Conservation (phyloP, 1,140 invertebrate species). For the Phthorimaea operculella region DNA sequence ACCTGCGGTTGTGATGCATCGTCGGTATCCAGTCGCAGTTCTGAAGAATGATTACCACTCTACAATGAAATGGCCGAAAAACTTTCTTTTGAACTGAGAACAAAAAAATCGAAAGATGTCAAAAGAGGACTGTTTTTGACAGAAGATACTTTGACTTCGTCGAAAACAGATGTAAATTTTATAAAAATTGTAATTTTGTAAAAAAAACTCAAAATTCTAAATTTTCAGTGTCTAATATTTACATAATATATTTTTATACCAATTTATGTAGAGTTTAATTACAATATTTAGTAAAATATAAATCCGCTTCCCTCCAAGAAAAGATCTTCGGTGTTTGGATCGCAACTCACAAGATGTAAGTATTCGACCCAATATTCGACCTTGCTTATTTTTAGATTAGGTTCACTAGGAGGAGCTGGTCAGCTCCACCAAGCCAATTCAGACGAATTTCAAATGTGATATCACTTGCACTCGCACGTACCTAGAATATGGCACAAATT, state of each 20-base stretch:
- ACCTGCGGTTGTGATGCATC: background rate
- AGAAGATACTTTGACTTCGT: constrained; percentile 31
- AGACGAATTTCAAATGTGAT: no score
- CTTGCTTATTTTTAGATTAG: no score
- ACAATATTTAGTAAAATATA: constrained; percentile 25
- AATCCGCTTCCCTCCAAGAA: constrained; percentile 22
- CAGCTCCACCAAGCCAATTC: no score
- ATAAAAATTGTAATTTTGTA: constrained; percentile 19
- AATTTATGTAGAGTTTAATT: constrained; percentile 10
- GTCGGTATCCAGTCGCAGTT: background rate
- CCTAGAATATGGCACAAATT: no score
- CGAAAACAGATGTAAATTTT: constrained; percentile 31
- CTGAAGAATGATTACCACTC: background rate
- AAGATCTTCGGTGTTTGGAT: constrained; percentile 9
- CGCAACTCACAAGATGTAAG: constrained; percentile 24
- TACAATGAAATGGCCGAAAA: background rate
- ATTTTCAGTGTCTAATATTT: constrained; percentile 30
- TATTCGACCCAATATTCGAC: constrained; percentile 5
- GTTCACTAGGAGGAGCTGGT: no score
- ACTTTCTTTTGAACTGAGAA: constrained; percentile 11
- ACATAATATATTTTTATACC: constrained; percentile 15
- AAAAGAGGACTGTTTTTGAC: constrained; percentile 24
- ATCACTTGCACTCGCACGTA: no score
- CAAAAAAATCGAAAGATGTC: constrained; percentile 14
- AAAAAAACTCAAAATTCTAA: constrained; percentile 11